phyloP scores from a whole-genome alignment of 2,888 invertebrate genomes.

The Heliconius charithonia region DNA sequence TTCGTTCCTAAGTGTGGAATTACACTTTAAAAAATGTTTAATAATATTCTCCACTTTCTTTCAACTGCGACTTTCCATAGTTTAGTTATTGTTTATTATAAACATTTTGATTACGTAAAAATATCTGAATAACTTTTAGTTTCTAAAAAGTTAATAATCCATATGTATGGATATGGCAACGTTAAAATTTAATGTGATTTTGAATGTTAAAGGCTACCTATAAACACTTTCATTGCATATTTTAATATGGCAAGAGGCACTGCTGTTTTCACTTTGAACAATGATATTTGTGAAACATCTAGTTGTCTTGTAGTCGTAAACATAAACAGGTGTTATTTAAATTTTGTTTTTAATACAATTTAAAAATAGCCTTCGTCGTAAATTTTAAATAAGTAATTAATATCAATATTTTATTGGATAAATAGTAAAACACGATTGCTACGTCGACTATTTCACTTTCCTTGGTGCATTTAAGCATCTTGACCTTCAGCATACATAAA shows the following conservation, averaged over 20 bases:
- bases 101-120: background rate
- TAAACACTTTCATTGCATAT: conserved; percentile 7
- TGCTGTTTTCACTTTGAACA: conserved; percentile 3
- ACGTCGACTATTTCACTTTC: background rate
- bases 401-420: background rate
- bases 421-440: background rate
- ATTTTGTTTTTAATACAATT: background rate
- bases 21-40: no score
- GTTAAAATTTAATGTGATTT: background rate
- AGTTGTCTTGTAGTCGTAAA: background rate
- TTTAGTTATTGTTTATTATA: background rate
- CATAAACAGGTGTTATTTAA: background rate
- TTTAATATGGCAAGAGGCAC: background rate
- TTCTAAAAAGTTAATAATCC: background rate
- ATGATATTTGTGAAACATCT: conserved; percentile 9
- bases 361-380: background rate
- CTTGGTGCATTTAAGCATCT: background rate
- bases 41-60: background rate
- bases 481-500: conserved; percentile 5
- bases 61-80: background rate
- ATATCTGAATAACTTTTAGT: background rate
- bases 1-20: no score
- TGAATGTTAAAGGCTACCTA: background rate
- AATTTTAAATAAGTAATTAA: background rate
- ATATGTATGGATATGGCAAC: background rate